Conservation (phyloP, 2,113 vertebrate genomes). For the Callipepla californica region DNA sequence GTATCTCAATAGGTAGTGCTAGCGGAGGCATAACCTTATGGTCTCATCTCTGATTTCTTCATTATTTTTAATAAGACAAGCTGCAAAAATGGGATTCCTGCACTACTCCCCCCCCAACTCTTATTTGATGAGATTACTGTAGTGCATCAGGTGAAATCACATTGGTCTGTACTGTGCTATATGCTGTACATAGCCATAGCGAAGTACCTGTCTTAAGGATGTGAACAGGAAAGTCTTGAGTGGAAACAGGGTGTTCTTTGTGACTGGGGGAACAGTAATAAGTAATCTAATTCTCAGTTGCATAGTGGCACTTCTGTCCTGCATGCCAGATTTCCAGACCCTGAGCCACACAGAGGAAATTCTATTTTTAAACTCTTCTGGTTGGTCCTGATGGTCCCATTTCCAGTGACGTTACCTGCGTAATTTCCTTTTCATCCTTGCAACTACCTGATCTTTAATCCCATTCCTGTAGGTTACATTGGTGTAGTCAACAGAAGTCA, state of each 20-base stretch:
- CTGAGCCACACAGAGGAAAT: background rate
- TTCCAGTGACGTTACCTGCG: background rate
- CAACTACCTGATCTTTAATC: background rate
- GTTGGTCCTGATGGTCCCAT: background rate
- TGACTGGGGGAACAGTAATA: background rate
- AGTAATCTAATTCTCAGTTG: background rate
- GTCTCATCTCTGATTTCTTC: background rate
- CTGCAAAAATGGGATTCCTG: background rate
- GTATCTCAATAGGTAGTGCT: background rate
- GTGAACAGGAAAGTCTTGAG: background rate
- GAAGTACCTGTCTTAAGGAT: background rate
- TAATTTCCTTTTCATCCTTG: background rate
- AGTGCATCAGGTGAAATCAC: background rate
- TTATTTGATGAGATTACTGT: background rate
- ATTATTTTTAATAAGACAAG: background rate
- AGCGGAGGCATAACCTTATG: background rate
- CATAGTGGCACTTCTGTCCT: background rate
- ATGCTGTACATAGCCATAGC: background rate
- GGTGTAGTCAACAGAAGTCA: conserved; percentile 98
- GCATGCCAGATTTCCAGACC: background rate
- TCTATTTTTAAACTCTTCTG: background rate
- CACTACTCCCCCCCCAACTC: rapidly evolving
- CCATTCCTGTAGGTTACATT: conserved; percentile 86
- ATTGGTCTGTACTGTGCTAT: background rate
- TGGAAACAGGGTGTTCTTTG: background rate